Conservation (phyloP, 2,113 vertebrate species). For the Irena cyanogastra region DNA sequence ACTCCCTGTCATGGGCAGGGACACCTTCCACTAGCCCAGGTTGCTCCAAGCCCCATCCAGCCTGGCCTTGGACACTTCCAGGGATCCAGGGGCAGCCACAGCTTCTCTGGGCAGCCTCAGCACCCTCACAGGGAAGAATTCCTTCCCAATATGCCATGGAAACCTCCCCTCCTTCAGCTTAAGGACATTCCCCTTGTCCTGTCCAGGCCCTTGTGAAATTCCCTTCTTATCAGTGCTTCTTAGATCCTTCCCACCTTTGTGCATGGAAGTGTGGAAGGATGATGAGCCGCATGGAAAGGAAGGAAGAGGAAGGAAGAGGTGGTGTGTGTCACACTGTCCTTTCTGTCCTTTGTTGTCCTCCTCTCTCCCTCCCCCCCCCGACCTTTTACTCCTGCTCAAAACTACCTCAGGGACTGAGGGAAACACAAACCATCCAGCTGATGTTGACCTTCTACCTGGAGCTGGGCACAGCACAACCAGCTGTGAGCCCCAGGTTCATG, state of each 20-base stretch:
- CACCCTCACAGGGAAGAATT: neutral
- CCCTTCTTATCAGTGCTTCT: neutral
- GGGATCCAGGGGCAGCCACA: neutral
- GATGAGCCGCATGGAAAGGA: neutral
- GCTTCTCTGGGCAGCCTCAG: fast-evolving
- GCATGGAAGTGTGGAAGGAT: neutral
- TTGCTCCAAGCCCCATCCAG: fast-evolving
- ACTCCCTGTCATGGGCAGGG: neutral
- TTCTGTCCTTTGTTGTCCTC: neutral
- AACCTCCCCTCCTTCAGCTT: neutral
- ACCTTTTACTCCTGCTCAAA: neutral
- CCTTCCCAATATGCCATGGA: neutral
- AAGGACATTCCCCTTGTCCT: neutral
- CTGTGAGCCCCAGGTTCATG: neutral
- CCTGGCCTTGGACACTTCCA: neutral
- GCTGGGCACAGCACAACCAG: neutral
- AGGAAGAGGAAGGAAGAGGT: neutral
- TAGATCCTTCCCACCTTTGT: neutral
- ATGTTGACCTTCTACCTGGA: neutral
- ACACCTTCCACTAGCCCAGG: fast-evolving
- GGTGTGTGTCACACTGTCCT: neutral
- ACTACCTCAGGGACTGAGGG: neutral
- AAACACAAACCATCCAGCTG: neutral
- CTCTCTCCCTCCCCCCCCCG: neutral
- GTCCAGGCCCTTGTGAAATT: neutral